Evolutionary conservation across 2,888 invertebrate species (phyloP).

Genomic region (Eutolmus rufibarbis): DNA sequence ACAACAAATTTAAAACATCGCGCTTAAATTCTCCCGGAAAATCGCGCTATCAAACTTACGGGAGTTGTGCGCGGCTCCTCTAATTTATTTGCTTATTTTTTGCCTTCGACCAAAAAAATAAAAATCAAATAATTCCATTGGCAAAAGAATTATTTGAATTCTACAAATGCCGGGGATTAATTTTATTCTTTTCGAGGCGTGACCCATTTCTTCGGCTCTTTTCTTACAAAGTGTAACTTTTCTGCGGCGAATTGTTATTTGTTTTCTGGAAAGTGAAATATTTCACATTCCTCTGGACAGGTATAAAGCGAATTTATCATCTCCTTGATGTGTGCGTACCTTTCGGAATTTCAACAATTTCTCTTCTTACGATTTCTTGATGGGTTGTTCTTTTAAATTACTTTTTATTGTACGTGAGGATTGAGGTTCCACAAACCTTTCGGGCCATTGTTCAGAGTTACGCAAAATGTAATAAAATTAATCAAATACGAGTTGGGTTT

Average conservation of each 20-base stretch:
- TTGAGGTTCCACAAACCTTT: neutral
- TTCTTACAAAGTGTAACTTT: neutral
- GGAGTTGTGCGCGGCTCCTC: neutral
- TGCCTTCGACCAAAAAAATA: neutral
- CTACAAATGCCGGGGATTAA: neutral
- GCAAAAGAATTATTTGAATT: neutral
- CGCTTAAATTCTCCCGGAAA: neutral
- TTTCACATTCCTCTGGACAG: neutral
- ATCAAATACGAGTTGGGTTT: neutral
- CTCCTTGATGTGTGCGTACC: neutral
- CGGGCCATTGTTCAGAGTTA: neutral
- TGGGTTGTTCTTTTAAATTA: neutral
- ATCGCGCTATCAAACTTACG: neutral
- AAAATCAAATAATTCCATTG: neutral
- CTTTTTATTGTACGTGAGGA: neutral
- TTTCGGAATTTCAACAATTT: neutral
- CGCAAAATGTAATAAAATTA: neutral
- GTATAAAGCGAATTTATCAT: neutral
- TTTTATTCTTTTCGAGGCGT: neutral
- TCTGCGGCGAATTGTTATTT: neutral
- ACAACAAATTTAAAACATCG: neutral
- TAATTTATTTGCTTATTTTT: neutral
- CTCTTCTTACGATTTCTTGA: neutral
- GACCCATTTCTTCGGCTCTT: neutral
- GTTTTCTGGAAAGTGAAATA: neutral